These are phyloP conservation scores for Cantharis rufa DNA, from an alignment of 2,888 invertebrate genomes.

Conservation along the genomic window DNA sequence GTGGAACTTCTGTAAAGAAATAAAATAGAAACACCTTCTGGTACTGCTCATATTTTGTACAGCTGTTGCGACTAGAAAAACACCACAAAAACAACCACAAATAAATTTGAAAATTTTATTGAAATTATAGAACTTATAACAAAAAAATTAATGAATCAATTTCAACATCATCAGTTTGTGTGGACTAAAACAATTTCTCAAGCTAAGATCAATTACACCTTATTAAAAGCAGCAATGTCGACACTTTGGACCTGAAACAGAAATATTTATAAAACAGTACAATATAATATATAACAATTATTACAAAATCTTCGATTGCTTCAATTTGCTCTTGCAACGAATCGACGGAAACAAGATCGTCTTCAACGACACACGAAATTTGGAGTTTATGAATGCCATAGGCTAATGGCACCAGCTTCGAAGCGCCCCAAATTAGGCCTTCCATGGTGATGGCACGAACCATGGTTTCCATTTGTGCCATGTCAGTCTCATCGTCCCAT, in stretches of 20 bases:
- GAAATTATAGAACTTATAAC: not conserved
- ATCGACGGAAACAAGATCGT: conserved; percentile 92
- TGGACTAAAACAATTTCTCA: not conserved
- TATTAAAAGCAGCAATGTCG: conserved; percentile 95
- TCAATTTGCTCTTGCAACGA: conserved; percentile 86
- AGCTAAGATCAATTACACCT: conserved; percentile 64
- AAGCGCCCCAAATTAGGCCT: conserved; percentile 93
- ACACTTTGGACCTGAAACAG: conserved; percentile 78
- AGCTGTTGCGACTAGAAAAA: too few relatives aligned
- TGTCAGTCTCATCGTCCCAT: conserved; percentile 91
- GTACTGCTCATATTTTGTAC: too few relatives aligned
- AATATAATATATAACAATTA: conserved; percentile 37
- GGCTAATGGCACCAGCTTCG: conserved; percentile 87
- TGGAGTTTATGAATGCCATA: conserved; percentile 92
- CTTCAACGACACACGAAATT: conserved; percentile 91
- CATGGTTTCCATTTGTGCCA: conserved; percentile 78
- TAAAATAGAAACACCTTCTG: too few relatives aligned
- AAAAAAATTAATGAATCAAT: not conserved
- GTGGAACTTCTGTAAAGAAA: too few relatives aligned
- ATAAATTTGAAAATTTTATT: not conserved
- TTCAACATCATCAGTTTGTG: not conserved
- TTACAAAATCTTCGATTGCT: conserved; percentile 79
- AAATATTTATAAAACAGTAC: conserved; percentile 10
- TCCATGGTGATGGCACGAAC: conserved; percentile 80
- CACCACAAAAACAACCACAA: not conserved